Percentiles rank a stretch among this genome's conserved stretches.
These are phyloP conservation scores for Acomys russatus DNA, from an alignment of 2,797 vertebrate genomes.

Conservation along the genomic window DNA sequence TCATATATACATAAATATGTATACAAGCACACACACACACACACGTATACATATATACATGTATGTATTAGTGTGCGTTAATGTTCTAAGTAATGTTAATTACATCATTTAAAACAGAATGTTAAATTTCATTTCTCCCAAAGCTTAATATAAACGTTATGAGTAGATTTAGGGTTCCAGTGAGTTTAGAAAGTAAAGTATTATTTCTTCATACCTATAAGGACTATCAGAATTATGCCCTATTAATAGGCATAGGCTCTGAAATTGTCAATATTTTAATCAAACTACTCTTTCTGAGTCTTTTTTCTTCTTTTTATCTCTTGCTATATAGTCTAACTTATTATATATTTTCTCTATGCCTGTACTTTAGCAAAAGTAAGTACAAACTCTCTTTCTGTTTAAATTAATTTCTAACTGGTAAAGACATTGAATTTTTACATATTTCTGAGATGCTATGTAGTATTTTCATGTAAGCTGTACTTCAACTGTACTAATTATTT, in stretches of 20 bases:
- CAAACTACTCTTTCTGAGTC: not conserved
- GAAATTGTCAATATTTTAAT: not conserved
- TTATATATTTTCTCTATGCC: not conserved
- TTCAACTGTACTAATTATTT: not conserved
- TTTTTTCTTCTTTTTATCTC: not conserved
- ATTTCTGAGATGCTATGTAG: not conserved
- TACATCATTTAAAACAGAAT: conserved; percentile 13
- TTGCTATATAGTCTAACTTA: not conserved
- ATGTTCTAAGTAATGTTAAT: not conserved
- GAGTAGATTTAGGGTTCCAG: not conserved
- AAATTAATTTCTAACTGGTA: not conserved
- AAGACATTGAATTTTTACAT: not conserved
- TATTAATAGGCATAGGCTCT: not conserved
- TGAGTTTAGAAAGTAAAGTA: not conserved
- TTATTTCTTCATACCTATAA: not conserved
- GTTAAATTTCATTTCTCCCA: not conserved
- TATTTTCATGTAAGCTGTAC: not conserved
- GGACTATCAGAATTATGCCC: not conserved
- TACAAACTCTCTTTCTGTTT: not conserved
- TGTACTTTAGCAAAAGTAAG: not conserved
- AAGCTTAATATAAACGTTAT: conserved; percentile 42
- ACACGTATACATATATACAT: no score
- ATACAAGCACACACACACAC: not conserved
- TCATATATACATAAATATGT: not conserved
- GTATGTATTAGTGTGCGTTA: not conserved